Evolutionary conservation across 92 coral and sea anemone species (phyloP), one percentile per base, ranked within the genome.

Genomic region (Ricordea florida): DNA sequence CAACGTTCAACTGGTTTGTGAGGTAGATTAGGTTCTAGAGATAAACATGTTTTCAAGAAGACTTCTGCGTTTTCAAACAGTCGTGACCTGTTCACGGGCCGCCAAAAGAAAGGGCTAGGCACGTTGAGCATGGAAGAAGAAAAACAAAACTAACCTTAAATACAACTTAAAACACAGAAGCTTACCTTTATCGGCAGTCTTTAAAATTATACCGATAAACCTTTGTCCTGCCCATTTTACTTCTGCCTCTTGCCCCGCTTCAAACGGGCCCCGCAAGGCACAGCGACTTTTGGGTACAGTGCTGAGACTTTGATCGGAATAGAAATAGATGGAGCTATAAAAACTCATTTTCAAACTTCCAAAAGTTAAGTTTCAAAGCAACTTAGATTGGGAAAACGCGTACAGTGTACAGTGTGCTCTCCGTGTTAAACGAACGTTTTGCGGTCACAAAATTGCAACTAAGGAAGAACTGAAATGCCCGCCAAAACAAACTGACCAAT

Each of bases 271-370:
- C 56, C 83, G 38, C 16, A 82, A 32, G 40, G 44, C 65, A 40
- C 88, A 74, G 16, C 78, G 69, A 51, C 57, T 46, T 26, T 75
- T 82, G 13, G 88, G 83, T 4, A 82, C 32, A 6, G 66, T 60
- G 14, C 67, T 63, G 11, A 82, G 69, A 65, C 77, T 74, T 66
- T 75, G 37, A 59, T 82, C 88, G 18, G 42, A 36, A 22, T 59
- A 42, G 51, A 82, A 81, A 27, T 79, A 79, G 30, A 79, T 42
- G 65, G 83, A 74, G 57, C 14, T 24, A 21, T 9, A 52, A 24
- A 52, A 9, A 18, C 27, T 52, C 60, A 23, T 25, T 26, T 28
- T 52, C 1, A 52, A 52, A 23, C 36, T 5, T 52, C 26, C 14
- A 27, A 52, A n/a, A n/a, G n/a, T n/a, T n/a, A n/a, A n/a, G n/a